Evolutionary conservation across 2,888 invertebrate genomes (phyloP).

Genomic region (Tachina fera): DNA sequence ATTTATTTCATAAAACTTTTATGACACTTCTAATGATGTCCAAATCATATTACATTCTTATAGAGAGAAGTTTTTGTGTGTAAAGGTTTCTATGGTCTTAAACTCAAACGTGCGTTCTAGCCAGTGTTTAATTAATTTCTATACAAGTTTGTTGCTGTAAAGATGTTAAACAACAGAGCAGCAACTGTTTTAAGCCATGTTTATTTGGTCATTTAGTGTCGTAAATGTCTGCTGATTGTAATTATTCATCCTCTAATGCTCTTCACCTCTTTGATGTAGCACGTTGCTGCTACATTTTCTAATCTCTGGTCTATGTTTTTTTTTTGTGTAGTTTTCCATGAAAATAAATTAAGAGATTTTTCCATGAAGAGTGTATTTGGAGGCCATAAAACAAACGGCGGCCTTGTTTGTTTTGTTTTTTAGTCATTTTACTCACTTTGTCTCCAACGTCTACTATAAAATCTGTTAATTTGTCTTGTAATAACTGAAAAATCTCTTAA

Average conservation of each 20-base stretch:
- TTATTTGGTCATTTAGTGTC: constrained; percentile 72
- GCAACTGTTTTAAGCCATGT: constrained; percentile 48
- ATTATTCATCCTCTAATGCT: constrained; percentile 53
- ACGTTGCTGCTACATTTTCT: constrained; percentile 41
- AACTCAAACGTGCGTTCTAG: constrained; percentile 57
- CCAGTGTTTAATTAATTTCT: constrained; percentile 61
- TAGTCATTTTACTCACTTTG: neutral
- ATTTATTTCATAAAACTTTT: constrained; percentile 63
- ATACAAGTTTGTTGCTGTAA: constrained; percentile 47
- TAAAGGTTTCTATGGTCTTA: neutral
- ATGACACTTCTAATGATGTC: constrained; percentile 74
- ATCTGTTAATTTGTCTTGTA: constrained; percentile 64
- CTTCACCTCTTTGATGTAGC: constrained; percentile 52
- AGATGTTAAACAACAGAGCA: constrained; percentile 4
- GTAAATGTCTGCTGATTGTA: constrained; percentile 67
- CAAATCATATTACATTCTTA: constrained; percentile 36
- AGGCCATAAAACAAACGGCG: constrained; percentile 59
- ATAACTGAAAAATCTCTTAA: constrained; percentile 49
- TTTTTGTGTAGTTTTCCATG: constrained; percentile 33
- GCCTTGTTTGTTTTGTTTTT: constrained; percentile 56
- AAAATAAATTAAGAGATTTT: constrained; percentile 45
- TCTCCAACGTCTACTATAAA: constrained; percentile 34
- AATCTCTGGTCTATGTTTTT: neutral
- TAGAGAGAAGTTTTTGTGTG: neutral
- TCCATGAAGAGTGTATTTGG: constrained; percentile 17